Conservation (phyloP, 2,888 invertebrate genomes). For the Archaeoteleia sp. region DNA sequence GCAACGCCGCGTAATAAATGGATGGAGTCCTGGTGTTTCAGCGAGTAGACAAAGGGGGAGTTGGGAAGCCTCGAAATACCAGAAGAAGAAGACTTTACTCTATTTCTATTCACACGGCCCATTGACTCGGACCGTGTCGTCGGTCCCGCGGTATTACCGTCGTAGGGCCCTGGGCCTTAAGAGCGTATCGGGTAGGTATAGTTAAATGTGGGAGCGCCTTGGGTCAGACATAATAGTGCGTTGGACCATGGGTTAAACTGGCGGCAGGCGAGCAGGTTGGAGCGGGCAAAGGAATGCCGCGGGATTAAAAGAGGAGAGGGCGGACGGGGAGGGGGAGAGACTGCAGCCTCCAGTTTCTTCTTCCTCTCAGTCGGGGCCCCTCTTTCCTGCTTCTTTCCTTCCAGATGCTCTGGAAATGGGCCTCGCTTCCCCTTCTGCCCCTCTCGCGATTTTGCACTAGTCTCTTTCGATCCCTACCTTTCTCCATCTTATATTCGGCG, state of each 20-base stretch:
- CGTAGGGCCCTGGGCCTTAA: slow-evolving; percentile 15
- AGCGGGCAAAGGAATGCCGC: slow-evolving; percentile 67
- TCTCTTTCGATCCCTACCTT: no score
- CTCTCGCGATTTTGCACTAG: slow-evolving; percentile 5
- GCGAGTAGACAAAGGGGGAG: slow-evolving; percentile 36
- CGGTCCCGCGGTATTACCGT: slow-evolving; percentile 16
- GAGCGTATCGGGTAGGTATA: slow-evolving; percentile 51
- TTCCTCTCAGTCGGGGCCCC: no score
- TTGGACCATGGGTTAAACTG: slow-evolving; percentile 69
- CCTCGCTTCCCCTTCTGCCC: slow-evolving; percentile 1
- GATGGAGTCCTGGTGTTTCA: slow-evolving; percentile 33
- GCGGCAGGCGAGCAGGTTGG: slow-evolving; percentile 64
- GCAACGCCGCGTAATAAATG: slow-evolving; percentile 41
- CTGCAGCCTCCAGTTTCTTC: slow-evolving; percentile 38
- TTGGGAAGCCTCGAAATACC: slow-evolving; percentile 20
- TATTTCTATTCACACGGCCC: slow-evolving; percentile 25
- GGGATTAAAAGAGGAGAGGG: slow-evolving; percentile 58
- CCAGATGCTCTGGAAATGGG: slow-evolving; percentile 36
- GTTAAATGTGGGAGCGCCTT: slow-evolving; percentile 70
- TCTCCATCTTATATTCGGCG: no score
- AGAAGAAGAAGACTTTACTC: slow-evolving; percentile 14
- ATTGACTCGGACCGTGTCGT: slow-evolving; percentile 17
- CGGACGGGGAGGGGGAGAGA: slow-evolving; percentile 16
- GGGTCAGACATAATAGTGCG: slow-evolving; percentile 69
- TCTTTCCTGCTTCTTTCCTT: slow-evolving; percentile 33